phyloP scores from a whole-genome alignment of 2,888 invertebrate species.

The Lasioglossum pauxillum region DNA sequence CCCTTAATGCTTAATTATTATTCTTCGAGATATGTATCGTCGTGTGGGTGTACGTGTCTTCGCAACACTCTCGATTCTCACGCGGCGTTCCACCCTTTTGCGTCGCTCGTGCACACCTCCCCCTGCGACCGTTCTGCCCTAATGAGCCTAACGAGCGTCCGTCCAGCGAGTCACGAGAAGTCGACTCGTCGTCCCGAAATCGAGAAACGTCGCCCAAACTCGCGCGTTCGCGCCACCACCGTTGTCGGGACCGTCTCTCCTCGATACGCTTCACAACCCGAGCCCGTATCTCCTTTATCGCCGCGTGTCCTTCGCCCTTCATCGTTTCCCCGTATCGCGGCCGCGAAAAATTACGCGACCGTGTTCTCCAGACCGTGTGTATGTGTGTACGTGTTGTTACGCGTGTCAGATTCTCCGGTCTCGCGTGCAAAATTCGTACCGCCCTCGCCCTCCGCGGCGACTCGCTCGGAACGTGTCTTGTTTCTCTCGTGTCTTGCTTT shows the following conservation, averaged over 20 bases:
- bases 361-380: background rate
- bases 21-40: conserved; percentile 85
- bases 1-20: conserved; percentile 83
- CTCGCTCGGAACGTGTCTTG: conserved; percentile 30
- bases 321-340: background rate
- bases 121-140: background rate
- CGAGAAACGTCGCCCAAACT: background rate
- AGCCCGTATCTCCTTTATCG: background rate
- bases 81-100: conserved; percentile 12
- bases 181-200: background rate
- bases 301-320: conserved; percentile 8
- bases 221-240: background rate
- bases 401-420: background rate
- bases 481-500: conserved; percentile 53
- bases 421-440: background rate
- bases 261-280: conserved; percentile 17
- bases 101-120: background rate
- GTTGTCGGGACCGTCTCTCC: conserved; percentile 23
- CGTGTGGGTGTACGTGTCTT: conserved; percentile 75
- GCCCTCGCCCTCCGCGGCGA: conserved; percentile 7
- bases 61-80: conserved; percentile 38
- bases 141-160: background rate
- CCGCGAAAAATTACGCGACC: background rate
- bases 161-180: background rate
- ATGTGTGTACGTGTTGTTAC: background rate